phyloP scores from a whole-genome alignment of 2,888 invertebrate genomes.

The Pandemis cinnamomeana region DNA sequence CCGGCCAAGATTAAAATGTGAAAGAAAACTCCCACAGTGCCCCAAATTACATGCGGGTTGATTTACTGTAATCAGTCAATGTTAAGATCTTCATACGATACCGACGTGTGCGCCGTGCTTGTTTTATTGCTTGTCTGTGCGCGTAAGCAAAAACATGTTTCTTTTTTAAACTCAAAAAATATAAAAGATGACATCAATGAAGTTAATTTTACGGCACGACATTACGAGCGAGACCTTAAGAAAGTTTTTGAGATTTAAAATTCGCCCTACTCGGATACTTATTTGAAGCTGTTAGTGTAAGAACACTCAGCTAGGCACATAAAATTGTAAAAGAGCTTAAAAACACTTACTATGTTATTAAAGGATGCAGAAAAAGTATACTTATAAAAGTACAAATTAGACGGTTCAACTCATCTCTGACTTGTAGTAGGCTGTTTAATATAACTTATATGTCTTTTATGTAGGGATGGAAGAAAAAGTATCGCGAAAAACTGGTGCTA shows the following conservation, averaged over 20 bases:
- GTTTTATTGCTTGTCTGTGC: slow-evolving; percentile 56
- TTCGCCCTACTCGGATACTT: neutral
- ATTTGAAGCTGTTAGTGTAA: neutral
- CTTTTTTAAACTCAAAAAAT: slow-evolving; percentile 20
- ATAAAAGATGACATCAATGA: slow-evolving; percentile 38
- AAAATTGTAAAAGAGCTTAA: no score
- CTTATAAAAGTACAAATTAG: no score
- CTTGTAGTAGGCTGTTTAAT: no score
- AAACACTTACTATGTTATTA: no score
- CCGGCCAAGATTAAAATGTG: slow-evolving; percentile 39
- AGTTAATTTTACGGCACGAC: slow-evolving; percentile 24
- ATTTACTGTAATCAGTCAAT: slow-evolving; percentile 64
- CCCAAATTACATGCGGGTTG: slow-evolving; percentile 58
- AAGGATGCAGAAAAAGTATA: no score
- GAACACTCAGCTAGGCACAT: no score
- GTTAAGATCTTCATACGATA: slow-evolving; percentile 67
- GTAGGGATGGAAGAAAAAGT: no score
- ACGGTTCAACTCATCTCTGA: no score
- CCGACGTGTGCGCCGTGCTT: slow-evolving; percentile 48
- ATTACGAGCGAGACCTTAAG: neutral
- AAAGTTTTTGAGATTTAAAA: neutral
- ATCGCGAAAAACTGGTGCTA: no score
- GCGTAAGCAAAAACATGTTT: slow-evolving; percentile 33
- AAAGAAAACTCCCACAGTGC: slow-evolving; percentile 56
- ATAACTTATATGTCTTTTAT: no score